Evolutionary conservation across 2,113 vertebrate genomes (phyloP), one percentile per base, ranked within the genome.

Genomic region (Sebastes fasciatus): DNA sequence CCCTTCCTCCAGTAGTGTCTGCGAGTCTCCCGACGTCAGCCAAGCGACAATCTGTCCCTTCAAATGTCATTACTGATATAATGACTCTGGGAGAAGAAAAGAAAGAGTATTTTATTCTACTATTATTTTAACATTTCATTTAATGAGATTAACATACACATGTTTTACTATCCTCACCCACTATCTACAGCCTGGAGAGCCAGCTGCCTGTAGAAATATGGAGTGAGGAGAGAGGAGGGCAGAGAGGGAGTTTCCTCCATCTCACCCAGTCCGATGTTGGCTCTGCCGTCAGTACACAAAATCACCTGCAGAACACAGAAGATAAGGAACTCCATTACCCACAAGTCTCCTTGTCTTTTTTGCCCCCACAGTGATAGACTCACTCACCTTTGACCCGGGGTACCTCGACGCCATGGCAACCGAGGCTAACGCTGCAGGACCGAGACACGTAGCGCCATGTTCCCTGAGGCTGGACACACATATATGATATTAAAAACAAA

Each of bases 251-350:
- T 71, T 23, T 91, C 72, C 40, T 95, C 94, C 81, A 96, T 73
- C 52, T 94, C 91, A 0, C 96, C 96, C 7, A 96, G 82, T 34
- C 95, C 95, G 0, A 95, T 95, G 87, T 96, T 96, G 40, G 95
- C 96, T 66, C 48, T 88, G 54, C 96, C 96, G 5, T 96, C 96
- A 4, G 96, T 96, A 21, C 95, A 96, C 84, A 96, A 86, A 74
- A 96, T 93, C 26, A 96, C 95, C 96, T 96, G 85, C 12, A 80
- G 66, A 16, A 82, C 52, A 79, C 51, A 74, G 7, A 72, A 48
- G 11, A 60, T 19, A 6, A 21, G 8, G 13, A n/a, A 21, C 51
- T 46, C 2, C 60, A 42, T 71, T 26, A 60, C 26, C 23, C 34
- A 60, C 46, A 60, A 65, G 6, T 3, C 49, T n/a, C 58, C 46